phyloP scores from a whole-genome alignment of 92 coral and sea anemone genomes.

The Scolanthus callimorphus region DNA sequence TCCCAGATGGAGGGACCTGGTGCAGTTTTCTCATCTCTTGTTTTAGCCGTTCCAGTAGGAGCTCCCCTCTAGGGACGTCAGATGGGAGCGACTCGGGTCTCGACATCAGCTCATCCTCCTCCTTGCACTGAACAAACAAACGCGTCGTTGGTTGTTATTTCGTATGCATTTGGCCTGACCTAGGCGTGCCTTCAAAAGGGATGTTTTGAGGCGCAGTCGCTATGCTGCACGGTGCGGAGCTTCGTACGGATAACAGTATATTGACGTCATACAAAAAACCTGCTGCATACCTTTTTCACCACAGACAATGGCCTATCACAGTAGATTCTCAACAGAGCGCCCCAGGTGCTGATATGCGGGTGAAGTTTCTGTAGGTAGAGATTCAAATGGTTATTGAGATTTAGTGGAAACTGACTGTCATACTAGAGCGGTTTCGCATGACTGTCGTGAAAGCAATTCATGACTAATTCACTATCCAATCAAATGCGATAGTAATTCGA shows the following conservation, averaged over 20 bases:
- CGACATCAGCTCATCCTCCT: conserved; percentile 17
- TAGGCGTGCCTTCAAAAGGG: too few species aligned
- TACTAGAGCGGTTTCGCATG: too few species aligned
- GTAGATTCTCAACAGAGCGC: conserved; percentile 83
- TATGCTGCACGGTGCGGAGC: too few species aligned
- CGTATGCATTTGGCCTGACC: too few species aligned
- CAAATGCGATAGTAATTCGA: too few species aligned
- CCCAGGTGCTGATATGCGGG: conserved; percentile 84
- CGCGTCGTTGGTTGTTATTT: background rate
- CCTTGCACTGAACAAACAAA: conserved; percentile 12
- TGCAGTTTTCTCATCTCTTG: conserved; percentile 38
- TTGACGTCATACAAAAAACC: too few species aligned
- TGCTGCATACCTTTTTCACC: conserved; percentile 56
- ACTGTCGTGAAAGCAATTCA: too few species aligned
- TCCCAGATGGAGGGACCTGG: too few species aligned
- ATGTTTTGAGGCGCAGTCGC: too few species aligned
- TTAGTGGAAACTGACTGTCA: too few species aligned
- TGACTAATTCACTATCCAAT: too few species aligned
- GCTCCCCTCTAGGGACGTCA: conserved; percentile 22
- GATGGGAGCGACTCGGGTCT: conserved; percentile 3
- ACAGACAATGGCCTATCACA: conserved; percentile 74
- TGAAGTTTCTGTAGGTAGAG: conserved; percentile 72
- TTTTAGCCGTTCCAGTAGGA: conserved; percentile 29
- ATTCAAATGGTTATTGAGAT: background rate
- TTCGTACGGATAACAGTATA: too few species aligned